A percentile compares a stretch with the other conserved stretches of the same genome.
phyloP scores from a whole-genome alignment of 2,113 vertebrate species.

The Regulus satrapa region DNA sequence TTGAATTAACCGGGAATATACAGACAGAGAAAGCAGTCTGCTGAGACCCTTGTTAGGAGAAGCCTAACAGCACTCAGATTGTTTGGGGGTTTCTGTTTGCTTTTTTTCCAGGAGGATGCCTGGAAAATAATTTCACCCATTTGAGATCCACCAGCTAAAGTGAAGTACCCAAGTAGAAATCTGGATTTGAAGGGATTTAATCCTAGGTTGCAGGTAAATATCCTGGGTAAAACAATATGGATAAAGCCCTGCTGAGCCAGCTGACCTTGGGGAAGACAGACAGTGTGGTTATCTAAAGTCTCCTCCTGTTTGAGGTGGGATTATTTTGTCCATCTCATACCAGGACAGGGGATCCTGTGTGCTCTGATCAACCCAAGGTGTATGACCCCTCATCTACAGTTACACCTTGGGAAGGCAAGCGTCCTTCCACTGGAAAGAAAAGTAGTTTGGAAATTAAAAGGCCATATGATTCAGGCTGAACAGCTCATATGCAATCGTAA shows the following conservation, averaged over 20 bases:
- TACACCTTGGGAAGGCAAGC: not conserved
- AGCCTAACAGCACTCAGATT: not conserved
- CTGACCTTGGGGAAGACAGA: constrained; percentile 23
- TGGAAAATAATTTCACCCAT: not conserved
- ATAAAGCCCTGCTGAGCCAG: constrained; percentile 24
- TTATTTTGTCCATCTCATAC: not conserved
- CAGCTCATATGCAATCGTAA: not conserved
- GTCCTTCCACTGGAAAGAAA: not conserved
- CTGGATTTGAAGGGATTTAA: not conserved
- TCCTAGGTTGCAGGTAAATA: not conserved
- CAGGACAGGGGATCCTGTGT: not conserved
- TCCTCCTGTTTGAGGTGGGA: constrained; percentile 30
- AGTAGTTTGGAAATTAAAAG: not conserved
- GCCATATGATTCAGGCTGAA: not conserved
- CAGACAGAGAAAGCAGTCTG: not conserved
- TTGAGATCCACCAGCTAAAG: not conserved
- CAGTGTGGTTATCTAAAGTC: not conserved
- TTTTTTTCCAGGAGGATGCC: not conserved
- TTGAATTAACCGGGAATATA: not conserved
- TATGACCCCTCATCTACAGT: not conserved
- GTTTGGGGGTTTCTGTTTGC: not conserved
- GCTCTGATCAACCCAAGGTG: not conserved
- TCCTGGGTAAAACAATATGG: not conserved
- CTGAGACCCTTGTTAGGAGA: not conserved
- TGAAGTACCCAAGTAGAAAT: not conserved